These are phyloP conservation scores for Pangasius mekongensis DNA, from an alignment of 2,797 vertebrate species.

Conservation along the genomic window DNA sequence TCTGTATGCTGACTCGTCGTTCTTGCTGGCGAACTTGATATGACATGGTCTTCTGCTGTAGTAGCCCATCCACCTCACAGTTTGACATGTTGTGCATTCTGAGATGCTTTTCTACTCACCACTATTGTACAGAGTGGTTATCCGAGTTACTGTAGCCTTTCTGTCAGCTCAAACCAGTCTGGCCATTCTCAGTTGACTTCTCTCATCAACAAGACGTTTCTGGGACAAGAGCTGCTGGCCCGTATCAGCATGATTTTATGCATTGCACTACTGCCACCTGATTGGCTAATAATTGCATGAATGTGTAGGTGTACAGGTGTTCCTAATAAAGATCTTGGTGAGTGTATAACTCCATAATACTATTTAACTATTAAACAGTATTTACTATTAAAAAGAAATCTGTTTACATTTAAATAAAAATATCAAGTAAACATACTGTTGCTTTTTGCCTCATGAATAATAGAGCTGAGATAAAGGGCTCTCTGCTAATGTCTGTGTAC, in stretches of 20 bases:
- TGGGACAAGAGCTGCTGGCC: neutral
- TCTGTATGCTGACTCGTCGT: no score
- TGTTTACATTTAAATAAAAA: neutral
- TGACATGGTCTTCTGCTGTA: neutral
- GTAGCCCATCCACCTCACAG: neutral
- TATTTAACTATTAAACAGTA: neutral
- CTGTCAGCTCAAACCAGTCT: neutral
- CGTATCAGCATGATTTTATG: neutral
- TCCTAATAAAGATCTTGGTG: neutral
- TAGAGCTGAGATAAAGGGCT: neutral
- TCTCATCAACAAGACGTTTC: neutral
- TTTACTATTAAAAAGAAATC: neutral
- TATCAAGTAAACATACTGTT: neutral
- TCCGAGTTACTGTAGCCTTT: neutral
- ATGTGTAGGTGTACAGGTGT: neutral
- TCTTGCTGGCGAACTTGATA: neutral
- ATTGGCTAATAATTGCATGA: neutral
- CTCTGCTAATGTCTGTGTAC: slow-evolving; percentile 55
- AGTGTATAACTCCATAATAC: neutral
- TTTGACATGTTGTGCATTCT: neutral
- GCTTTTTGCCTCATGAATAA: slow-evolving; percentile 17
- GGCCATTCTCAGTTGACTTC: neutral
- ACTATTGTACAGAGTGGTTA: neutral
- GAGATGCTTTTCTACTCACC: neutral
- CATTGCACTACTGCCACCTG: neutral